Conservation (phyloP, 2,888 invertebrate genomes). For the Timema cristinae region DNA sequence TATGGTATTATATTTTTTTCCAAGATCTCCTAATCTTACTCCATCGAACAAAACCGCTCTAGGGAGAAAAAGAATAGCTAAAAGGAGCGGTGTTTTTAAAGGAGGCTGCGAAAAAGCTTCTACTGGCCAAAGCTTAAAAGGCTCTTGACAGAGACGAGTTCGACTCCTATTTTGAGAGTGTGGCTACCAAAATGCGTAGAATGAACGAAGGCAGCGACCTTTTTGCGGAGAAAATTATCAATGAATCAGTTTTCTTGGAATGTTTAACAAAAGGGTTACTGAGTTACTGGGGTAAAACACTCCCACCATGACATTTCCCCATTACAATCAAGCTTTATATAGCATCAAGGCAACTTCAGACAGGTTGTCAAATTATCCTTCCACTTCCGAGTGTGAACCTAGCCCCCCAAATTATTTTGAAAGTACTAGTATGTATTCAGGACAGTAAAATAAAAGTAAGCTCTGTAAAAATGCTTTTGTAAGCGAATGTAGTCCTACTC, state of each 20-base stretch:
- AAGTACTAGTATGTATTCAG: too few species aligned
- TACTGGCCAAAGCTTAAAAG: background rate
- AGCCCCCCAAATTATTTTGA: too few species aligned
- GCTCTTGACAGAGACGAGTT: background rate
- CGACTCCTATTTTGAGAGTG: background rate
- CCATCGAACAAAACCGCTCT: background rate
- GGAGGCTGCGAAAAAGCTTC: background rate
- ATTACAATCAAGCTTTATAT: background rate
- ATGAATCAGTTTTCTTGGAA: background rate
- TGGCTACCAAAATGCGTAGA: background rate
- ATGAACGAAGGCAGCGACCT: background rate
- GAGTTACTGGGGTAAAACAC: background rate
- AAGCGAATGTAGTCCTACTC: too few species aligned
- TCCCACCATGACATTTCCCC: background rate
- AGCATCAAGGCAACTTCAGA: background rate
- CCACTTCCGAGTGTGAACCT: background rate
- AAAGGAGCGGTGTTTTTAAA: background rate
- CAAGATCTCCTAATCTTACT: background rate
- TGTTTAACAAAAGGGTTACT: background rate
- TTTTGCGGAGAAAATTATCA: background rate
- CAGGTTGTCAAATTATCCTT: background rate
- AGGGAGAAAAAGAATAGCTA: background rate
- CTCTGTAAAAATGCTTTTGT: too few species aligned
- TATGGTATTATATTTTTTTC: background rate
- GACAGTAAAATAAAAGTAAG: too few species aligned